Percentiles rank a stretch among this genome's conserved stretches.
phyloP scores from a whole-genome alignment of 2,797 vertebrate genomes.

The Adelosebastes latens region DNA sequence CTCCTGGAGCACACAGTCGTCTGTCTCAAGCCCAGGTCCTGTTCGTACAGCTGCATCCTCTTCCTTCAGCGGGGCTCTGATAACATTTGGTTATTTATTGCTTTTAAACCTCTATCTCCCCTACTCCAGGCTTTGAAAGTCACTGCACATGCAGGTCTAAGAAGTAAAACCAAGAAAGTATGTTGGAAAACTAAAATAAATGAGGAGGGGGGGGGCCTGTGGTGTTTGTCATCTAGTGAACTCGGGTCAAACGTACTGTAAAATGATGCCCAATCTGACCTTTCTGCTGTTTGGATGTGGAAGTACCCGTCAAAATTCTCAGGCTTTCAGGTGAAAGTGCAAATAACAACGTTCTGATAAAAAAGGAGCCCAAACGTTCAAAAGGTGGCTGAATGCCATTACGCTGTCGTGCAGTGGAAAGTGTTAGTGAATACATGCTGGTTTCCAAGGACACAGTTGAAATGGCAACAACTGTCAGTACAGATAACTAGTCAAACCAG shows the following conservation, averaged over 20 bases:
- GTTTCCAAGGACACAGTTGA: conserved; percentile 60
- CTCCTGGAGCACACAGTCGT: conserved; percentile 80
- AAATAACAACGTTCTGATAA: conserved; percentile 59
- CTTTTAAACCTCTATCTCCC: conserved; percentile 80
- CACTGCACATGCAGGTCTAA: conserved; percentile 63
- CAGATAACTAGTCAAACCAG: conserved; percentile 54
- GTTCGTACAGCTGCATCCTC: conserved; percentile 89
- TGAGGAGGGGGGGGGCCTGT: background rate
- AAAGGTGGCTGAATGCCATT: conserved; percentile 19
- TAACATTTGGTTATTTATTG: conserved; percentile 89
- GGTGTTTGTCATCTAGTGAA: conserved; percentile 49
- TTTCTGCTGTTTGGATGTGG: conserved; percentile 56
- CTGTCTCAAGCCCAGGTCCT: conserved; percentile 78
- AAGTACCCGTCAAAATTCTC: conserved; percentile 59
- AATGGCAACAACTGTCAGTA: conserved; percentile 45
- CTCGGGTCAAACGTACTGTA: conserved; percentile 37
- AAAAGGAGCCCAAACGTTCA: conserved; percentile 29
- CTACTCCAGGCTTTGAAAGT: conserved; percentile 79
- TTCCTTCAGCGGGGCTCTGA: conserved; percentile 85
- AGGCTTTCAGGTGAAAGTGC: conserved; percentile 67
- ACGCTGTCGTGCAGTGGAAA: conserved; percentile 14
- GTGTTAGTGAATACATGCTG: conserved; percentile 43
- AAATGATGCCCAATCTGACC: conserved; percentile 57
- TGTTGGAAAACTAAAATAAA: conserved; percentile 63
- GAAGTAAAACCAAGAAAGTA: conserved; percentile 62